phyloP scores from a whole-genome alignment of 2,797 vertebrate genomes.

The Rhadinocentrus ornatus region DNA sequence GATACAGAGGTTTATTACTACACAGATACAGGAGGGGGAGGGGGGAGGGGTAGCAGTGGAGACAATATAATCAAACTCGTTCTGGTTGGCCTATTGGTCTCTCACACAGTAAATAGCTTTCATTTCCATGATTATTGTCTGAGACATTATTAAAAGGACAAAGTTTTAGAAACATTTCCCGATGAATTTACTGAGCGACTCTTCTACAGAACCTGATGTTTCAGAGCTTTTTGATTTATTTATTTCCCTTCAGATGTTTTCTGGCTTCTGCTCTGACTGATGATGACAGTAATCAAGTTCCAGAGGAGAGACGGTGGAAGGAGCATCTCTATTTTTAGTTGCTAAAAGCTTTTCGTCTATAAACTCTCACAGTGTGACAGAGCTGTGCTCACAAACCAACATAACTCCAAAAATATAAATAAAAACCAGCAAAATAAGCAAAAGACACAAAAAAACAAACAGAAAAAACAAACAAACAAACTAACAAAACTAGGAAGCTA shows the following conservation, averaged over 20 bases:
- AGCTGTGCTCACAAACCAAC: conserved; percentile 25
- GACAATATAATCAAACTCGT: conserved; percentile 39
- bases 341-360: conserved; percentile 52
- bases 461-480: conserved; percentile 21
- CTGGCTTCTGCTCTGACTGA: conserved; percentile 35
- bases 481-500: conserved; percentile 52
- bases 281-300: conserved; percentile 37
- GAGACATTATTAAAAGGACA: neutral
- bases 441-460: conserved; percentile 13
- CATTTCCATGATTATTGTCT: neutral
- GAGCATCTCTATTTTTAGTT: conserved; percentile 53
- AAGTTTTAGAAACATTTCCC: neutral
- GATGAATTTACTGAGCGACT: neutral
- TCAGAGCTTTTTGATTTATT: conserved; percentile 13
- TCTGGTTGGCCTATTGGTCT: conserved; percentile 35
- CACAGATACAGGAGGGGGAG: conserved; percentile 45
- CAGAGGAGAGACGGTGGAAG: neutral
- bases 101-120: neutral
- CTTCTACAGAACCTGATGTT: neutral
- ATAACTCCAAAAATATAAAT: no score
- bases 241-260: conserved; percentile 19
- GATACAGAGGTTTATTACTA: conserved; percentile 82
- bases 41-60: conserved; percentile 38
- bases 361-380: conserved; percentile 40
- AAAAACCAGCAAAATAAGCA: no score